These are phyloP conservation scores for Alosa sapidissima DNA, from an alignment of 2,797 vertebrate species.

Conservation along the genomic window DNA sequence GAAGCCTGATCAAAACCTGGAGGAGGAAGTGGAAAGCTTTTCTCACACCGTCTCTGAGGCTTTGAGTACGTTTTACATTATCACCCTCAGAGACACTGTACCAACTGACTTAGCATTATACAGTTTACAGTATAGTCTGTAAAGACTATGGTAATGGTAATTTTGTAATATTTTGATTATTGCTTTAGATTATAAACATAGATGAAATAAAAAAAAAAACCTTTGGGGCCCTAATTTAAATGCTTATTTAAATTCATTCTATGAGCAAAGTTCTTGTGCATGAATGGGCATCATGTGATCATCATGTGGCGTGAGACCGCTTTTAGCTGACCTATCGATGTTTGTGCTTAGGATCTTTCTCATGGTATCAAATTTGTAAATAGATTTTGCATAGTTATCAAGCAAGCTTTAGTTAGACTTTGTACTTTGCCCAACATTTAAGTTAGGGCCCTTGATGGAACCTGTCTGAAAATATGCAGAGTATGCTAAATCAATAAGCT, in stretches of 20 bases:
- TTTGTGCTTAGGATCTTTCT: too few species aligned
- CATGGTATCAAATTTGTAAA: too few species aligned
- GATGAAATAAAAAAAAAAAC: too few species aligned
- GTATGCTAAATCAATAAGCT: not conserved
- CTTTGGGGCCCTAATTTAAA: too few species aligned
- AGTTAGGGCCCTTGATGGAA: not conserved
- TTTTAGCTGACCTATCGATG: too few species aligned
- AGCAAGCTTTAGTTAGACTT: not conserved
- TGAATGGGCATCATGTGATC: not conserved
- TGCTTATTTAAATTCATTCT: too few species aligned
- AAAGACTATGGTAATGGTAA: not conserved
- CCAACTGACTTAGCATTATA: not conserved
- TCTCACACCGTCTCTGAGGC: conserved; percentile 86
- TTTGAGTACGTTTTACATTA: conserved; percentile 82
- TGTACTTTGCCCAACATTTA: too few species aligned
- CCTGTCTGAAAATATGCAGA: not conserved
- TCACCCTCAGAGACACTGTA: not conserved
- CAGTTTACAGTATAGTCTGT: not conserved
- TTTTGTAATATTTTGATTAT: not conserved
- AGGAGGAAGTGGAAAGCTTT: conserved; percentile 89
- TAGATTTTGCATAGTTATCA: too few species aligned
- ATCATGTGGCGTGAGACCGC: too few species aligned
- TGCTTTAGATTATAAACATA: not conserved
- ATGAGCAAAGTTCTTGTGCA: too few species aligned
- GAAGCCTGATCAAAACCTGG: conserved; percentile 85